Base-by-base conservation (phyloP, 2,797 vertebrate genomes). In the Helarctos malayanus region DNA sequence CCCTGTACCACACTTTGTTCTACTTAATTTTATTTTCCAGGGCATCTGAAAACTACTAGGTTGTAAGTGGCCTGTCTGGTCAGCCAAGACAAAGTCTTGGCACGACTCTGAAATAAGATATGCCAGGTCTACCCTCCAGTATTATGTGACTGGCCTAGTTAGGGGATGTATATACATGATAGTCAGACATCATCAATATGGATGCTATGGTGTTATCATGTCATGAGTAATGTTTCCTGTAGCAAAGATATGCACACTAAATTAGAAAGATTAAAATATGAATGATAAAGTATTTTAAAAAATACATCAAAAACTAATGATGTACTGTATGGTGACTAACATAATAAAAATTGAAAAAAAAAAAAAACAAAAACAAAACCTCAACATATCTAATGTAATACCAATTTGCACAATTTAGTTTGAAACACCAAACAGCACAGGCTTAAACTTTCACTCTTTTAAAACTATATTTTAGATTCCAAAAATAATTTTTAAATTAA, bases 131-230 rank as follows among this genome's bases (percentile, higher is more conserved):
- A 52, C 61, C 35, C 19, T 93, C 79, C 35, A 0, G 2, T 94
- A 95, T 91, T 92, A 75, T 71, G 89, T 95, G 52, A 96, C 94
- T 97, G 95, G 35, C 93, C 95, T 91, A 97, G 63, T 97, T 97
- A 91, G 76, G 84, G 54, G 68, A 87, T 73, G 59, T 87, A 80
- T 19, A 79, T 52, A 80, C 59, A 27, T n/a, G 61, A 95, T 0
- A 92, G 54, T 68, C 52, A 73, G 65, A 80, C 19, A 82, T 41
- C 21, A 57, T 80, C 49, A 91, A 8, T 41, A 41, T 25, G 25
- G 27, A 93, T 73, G 49, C 14, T 49, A 61, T 0, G 8, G n/a
- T 61, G 29, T 65, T 65, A 54, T 85, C 32, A 45, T 38, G 23
- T 95, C 81, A 52, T 38, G 23, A 86, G 25, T 49, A 79, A 79